Evolutionary conservation across 2,113 vertebrate genomes (phyloP).

Genomic region (Crotalus tigris): DNA sequence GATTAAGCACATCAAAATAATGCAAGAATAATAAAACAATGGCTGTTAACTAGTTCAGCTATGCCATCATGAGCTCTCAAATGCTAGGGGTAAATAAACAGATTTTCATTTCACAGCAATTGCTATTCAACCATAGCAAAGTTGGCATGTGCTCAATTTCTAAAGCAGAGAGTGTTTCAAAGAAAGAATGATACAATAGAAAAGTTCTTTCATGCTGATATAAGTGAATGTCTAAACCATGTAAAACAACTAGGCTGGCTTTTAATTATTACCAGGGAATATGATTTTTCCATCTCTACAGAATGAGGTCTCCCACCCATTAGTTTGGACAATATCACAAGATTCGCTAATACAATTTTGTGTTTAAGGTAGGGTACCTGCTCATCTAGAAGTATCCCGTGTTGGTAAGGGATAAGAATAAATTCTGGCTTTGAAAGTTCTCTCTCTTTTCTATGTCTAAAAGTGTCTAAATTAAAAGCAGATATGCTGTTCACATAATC

Average conservation of each 20-base stretch:
- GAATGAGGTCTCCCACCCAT: not conserved
- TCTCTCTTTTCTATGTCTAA: not conserved
- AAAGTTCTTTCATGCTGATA: not conserved
- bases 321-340: not conserved
- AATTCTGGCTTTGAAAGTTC: not conserved
- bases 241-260: not conserved
- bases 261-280: not conserved
- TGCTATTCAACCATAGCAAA: not conserved
- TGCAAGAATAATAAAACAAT: not conserved
- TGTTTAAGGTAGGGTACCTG: not conserved
- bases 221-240: not conserved
- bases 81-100: not conserved
- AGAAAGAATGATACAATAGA: not conserved
- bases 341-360: not conserved
- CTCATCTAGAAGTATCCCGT: not conserved
- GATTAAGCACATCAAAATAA: not conserved
- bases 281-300: not conserved
- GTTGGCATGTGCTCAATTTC: not conserved
- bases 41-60: not conserved
- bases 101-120: not conserved
- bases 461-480: not conserved
- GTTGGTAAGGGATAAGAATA: not conserved
- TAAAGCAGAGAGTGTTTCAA: not conserved
- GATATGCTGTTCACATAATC: not conserved
- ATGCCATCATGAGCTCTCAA: not conserved